A percentile compares a stretch with the other conserved stretches of the same genome.
phyloP scores from a whole-genome alignment of 2,888 invertebrate genomes.

The Pseudococcus longispinus region DNA sequence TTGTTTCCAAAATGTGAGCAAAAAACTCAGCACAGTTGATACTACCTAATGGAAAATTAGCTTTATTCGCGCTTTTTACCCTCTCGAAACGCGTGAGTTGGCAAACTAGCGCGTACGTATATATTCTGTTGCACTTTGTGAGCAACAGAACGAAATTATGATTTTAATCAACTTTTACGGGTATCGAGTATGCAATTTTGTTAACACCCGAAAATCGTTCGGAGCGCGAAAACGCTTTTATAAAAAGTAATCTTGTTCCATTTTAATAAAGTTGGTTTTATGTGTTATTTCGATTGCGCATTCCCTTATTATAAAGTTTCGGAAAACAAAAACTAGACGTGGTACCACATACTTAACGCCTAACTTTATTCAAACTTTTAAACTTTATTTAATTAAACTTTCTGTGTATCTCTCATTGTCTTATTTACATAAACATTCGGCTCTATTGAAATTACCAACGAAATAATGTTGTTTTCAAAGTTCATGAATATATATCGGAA shows the following conservation, averaged over 20 bases:
- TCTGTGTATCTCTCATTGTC: conserved; percentile 35
- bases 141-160: conserved; percentile 21
- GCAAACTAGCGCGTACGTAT: neutral
- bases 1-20: neutral
- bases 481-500: conserved; percentile 40
- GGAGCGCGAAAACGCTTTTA: conserved; percentile 8
- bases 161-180: conserved; percentile 37
- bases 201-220: conserved; percentile 3
- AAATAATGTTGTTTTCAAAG: conserved; percentile 41
- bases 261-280: conserved; percentile 36
- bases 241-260: conserved; percentile 18
- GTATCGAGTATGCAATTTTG: conserved; percentile 1
- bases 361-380: conserved; percentile 46
- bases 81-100: neutral
- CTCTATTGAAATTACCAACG: conserved; percentile 30
- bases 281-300: conserved; percentile 39
- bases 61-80: neutral
- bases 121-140: conserved; percentile 12
- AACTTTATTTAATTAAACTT: conserved; percentile 55
- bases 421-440: conserved; percentile 41
- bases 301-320: conserved; percentile 38
- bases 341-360: conserved; percentile 45
- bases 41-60: neutral
- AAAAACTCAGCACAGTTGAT: neutral
- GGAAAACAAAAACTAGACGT: conserved; percentile 30